Conservation (phyloP, 2,113 vertebrate genomes). For the Donacobius atricapilla region DNA sequence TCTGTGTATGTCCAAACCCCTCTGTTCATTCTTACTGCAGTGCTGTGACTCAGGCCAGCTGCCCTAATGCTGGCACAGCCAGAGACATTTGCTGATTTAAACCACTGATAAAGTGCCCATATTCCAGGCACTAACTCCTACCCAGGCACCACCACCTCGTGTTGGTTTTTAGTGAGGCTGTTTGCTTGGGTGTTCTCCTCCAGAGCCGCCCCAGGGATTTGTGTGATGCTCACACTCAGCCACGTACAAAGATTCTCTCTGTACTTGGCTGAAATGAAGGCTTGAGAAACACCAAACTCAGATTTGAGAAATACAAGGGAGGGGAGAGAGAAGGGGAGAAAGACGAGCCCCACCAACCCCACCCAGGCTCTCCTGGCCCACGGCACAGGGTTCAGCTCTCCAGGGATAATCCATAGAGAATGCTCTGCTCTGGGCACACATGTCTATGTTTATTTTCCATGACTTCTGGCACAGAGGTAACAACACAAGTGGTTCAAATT, state of each 20-base stretch:
- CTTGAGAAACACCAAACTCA: not conserved
- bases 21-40: not conserved
- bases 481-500: not conserved
- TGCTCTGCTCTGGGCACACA: not conserved
- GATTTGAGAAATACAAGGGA: not conserved
- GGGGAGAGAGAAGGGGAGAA: not conserved
- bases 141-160: not conserved
- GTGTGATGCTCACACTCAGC: not conserved
- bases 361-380: no score
- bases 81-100: not conserved
- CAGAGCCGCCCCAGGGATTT: not conserved
- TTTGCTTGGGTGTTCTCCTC: not conserved
- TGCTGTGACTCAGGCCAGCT: not conserved
- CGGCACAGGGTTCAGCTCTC: not conserved
- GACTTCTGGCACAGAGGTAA: not conserved
- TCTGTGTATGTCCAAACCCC: not conserved
- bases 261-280: not conserved
- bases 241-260: not conserved
- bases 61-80: not conserved
- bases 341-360: accelerated
- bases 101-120: not conserved
- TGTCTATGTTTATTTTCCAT: accelerated
- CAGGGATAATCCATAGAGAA: accelerated
- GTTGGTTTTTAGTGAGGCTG: accelerated
- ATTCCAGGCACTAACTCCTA: not conserved